phyloP scores from a whole-genome alignment of 2,797 vertebrate genomes.

The Myripristis murdjan region DNA sequence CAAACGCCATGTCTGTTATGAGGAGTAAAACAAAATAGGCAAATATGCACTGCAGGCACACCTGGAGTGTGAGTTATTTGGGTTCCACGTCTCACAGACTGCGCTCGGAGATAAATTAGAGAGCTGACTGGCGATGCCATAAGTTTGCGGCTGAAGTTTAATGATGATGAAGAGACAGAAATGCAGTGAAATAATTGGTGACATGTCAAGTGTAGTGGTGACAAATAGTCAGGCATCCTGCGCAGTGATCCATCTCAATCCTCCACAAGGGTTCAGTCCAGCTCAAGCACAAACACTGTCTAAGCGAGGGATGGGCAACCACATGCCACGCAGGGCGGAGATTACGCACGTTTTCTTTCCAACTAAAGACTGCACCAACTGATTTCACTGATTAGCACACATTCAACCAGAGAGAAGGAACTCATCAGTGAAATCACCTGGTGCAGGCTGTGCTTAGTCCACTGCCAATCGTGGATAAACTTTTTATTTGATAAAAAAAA shows the following conservation, averaged over 20 bases:
- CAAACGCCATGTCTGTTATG: conserved; percentile 74
- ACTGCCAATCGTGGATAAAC: no score
- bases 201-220: conserved; percentile 65
- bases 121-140: conserved; percentile 57
- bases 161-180: conserved; percentile 72
- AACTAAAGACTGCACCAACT: conserved; percentile 16
- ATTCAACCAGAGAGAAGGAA: conserved; percentile 35
- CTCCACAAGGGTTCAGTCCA: conserved; percentile 51
- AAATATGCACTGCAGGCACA: conserved; percentile 72
- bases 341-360: conserved; percentile 31
- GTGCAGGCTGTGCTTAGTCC: no score
- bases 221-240: conserved; percentile 71
- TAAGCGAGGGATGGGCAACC: conserved; percentile 47
- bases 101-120: conserved; percentile 68
- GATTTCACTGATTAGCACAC: conserved; percentile 40
- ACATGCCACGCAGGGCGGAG: conserved; percentile 25
- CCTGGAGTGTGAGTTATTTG: conserved; percentile 69
- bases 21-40: conserved; percentile 69
- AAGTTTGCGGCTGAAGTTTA: conserved; percentile 69
- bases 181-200: conserved; percentile 63
- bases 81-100: conserved; percentile 40
- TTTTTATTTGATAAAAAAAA: no score
- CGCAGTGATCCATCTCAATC: conserved; percentile 77
- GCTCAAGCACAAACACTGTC: conserved; percentile 51
- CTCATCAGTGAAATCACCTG: conserved; percentile 24